phyloP scores from a whole-genome alignment of 53 echinoderm and acorn worm species.

The Stichopus horrens region DNA sequence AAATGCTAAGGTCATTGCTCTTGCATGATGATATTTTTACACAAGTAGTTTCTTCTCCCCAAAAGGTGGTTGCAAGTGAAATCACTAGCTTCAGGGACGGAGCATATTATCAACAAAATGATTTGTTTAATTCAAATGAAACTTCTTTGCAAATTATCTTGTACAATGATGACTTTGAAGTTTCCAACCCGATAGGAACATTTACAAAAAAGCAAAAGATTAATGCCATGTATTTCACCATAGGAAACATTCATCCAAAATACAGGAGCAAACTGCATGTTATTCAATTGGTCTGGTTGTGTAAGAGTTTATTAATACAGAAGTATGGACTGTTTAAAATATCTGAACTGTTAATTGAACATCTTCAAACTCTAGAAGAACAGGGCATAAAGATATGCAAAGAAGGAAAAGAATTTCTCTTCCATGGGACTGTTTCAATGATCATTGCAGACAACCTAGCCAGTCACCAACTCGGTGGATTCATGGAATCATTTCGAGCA shows the following conservation, averaged over 20 bases:
- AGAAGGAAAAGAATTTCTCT: neutral
- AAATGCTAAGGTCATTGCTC: neutral
- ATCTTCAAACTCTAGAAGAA: constrained; percentile 12
- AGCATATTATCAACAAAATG: neutral
- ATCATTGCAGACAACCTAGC: constrained; percentile 18
- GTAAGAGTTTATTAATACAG: constrained; percentile 2
- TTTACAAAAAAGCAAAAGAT: constrained; percentile 53
- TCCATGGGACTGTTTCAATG: constrained; percentile 5
- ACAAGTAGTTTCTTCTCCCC: neutral
- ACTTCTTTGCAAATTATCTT: constrained; percentile 22
- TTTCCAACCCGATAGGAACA: constrained; percentile 34
- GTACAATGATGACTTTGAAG: constrained; percentile 24
- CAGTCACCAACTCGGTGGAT: constrained; percentile 12
- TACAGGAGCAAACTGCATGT: constrained; percentile 43
- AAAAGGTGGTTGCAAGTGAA: neutral
- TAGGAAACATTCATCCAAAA: constrained; percentile 54
- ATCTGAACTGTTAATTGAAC: neutral
- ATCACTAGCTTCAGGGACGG: neutral
- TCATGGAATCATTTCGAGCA: constrained; percentile 50
- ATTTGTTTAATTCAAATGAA: neutral
- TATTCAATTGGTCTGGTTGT: constrained; percentile 4
- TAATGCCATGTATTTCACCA: constrained; percentile 49
- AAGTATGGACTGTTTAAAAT: constrained; percentile 9
- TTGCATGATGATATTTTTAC: constrained; percentile 22
- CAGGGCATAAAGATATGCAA: constrained; percentile 9